Evolutionary conservation across 2,113 vertebrate genomes (phyloP).

Genomic region (Columbina picui): DNA sequence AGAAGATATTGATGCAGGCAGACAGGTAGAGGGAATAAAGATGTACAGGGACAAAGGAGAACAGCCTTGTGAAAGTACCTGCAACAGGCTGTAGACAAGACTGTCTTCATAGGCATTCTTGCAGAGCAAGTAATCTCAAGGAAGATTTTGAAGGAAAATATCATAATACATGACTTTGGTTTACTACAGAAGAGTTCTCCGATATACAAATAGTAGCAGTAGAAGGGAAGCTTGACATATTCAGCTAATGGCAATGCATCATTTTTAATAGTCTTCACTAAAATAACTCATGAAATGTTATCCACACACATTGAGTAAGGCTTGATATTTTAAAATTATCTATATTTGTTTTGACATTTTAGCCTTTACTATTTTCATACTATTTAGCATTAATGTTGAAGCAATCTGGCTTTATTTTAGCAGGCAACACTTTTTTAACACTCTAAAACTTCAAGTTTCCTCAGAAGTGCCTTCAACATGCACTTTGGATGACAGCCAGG

Average conservation of each 20-base stretch:
- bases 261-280: not conserved
- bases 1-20: not conserved
- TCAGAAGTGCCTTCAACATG: not conserved
- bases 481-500: conserved; percentile 15
- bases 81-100: not conserved
- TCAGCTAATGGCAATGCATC: not conserved
- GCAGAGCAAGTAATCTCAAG: not conserved
- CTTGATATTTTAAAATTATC: not conserved
- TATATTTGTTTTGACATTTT: not conserved
- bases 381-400: not conserved
- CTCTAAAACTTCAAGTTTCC: not conserved
- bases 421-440: not conserved
- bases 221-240: not conserved
- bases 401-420: not conserved
- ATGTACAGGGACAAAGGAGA: not conserved
- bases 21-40: not conserved
- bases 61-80: not conserved
- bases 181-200: not conserved
- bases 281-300: not conserved
- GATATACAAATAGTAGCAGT: not conserved
- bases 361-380: not conserved
- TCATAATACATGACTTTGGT: not conserved
- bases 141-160: not conserved
- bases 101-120: not conserved
- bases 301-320: not conserved